Evolutionary conservation across 2,888 invertebrate species (phyloP).

Genomic region (Erynnis tages): DNA sequence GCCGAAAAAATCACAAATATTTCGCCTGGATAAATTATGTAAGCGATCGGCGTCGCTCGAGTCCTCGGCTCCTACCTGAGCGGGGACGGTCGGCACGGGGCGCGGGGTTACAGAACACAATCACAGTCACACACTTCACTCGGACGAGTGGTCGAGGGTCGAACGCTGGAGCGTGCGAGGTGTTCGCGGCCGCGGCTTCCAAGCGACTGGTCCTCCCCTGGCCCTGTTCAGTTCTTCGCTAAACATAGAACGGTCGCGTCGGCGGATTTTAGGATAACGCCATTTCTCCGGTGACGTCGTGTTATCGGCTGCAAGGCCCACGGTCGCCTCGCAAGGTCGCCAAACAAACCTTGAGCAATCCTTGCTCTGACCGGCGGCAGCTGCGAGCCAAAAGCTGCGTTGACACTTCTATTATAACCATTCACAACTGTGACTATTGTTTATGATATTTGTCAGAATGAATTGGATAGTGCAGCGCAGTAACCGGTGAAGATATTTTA

Average conservation of each 20-base stretch:
- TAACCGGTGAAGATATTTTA: no score
- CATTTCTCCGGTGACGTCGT: slow-evolving; percentile 58
- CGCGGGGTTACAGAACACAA: slow-evolving; percentile 55
- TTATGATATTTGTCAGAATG: neutral
- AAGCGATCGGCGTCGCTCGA: neutral
- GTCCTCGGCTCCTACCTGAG: slow-evolving; percentile 38
- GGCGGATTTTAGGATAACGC: slow-evolving; percentile 53
- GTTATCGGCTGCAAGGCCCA: slow-evolving; percentile 44
- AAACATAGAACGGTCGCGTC: slow-evolving; percentile 59
- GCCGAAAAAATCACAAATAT: slow-evolving; percentile 32
- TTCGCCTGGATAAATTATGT: slow-evolving; percentile 31
- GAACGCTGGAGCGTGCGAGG: slow-evolving; percentile 71
- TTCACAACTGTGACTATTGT: no score
- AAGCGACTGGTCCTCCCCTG: slow-evolving; percentile 67
- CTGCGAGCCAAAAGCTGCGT: slow-evolving; percentile 1
- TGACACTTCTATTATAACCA: neutral
- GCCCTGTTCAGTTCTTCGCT: slow-evolving; percentile 52
- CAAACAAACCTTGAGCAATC: slow-evolving; percentile 60
- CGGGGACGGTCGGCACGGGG: slow-evolving; percentile 34
- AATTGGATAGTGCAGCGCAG: no score
- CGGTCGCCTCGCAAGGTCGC: slow-evolving; percentile 61
- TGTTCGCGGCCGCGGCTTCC: slow-evolving; percentile 75
- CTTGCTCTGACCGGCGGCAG: slow-evolving; percentile 29
- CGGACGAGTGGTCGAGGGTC: slow-evolving; percentile 74
- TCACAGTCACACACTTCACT: slow-evolving; percentile 79